Percentiles rank a stretch among this genome's conserved stretches.
phyloP scores from a whole-genome alignment of 2,888 invertebrate species.

The Tipula vernalis region DNA sequence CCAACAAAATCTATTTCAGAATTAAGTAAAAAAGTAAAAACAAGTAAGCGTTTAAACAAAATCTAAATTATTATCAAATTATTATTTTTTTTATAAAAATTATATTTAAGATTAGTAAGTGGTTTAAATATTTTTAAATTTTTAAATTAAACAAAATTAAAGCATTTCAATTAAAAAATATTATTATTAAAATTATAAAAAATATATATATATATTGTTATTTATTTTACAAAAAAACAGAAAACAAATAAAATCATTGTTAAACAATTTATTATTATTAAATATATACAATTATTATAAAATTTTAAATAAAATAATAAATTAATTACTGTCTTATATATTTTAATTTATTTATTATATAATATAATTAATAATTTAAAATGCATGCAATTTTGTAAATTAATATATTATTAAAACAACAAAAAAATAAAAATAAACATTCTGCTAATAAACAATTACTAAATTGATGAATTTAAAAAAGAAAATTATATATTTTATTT shows the following conservation, averaged over 20 bases:
- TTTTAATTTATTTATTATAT: background rate
- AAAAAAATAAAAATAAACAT: background rate
- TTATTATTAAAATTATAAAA: background rate
- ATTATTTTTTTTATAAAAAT: background rate
- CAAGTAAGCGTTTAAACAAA: background rate
- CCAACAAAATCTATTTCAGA: conserved; percentile 59
- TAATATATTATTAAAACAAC: background rate
- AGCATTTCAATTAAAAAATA: background rate
- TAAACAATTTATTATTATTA: background rate
- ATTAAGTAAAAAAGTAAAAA: conserved; percentile 19
- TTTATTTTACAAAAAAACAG: background rate
- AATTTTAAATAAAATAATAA: background rate
- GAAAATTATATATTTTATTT: background rate
- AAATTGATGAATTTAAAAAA: background rate
- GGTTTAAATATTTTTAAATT: background rate
- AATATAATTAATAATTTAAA: background rate
- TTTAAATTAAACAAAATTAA: background rate
- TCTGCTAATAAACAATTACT: background rate
- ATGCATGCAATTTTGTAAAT: background rate
- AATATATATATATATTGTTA: background rate
- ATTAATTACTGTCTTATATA: background rate
- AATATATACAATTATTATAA: background rate
- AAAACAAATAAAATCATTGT: background rate
- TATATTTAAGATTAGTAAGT: background rate
- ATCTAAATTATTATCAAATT: background rate